Evolutionary conservation across 2,888 invertebrate genomes (phyloP), one percentile per base, ranked within the genome.

Genomic region (Epinotia demarniana): DNA sequence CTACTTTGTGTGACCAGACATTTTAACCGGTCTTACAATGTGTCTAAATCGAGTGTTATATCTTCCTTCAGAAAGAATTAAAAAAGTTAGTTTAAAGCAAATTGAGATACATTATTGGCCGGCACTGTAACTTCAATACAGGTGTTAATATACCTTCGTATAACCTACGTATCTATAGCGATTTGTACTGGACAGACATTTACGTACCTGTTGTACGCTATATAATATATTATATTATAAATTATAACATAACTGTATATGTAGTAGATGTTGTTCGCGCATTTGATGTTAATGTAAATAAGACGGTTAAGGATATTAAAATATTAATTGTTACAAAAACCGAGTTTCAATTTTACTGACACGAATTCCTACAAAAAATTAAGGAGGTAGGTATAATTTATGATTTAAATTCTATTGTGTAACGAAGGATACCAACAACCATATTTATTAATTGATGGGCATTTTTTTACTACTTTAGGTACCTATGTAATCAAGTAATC

Each of bases 281-380:
- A 85, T 88, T 90, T 85, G 83, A 89, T 91, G 92, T 92, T 90
- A 87, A 86, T 93, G 92, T 93, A 92, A 82, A 92, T 92, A 92
- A 89, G 89, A 90, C 87, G 85, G 90, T 90, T 92, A 90, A 89
- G 89, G 87, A 90, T 88, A 90, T 90, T 84, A 84, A 82, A 85
- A 86, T 85, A 86, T 89, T 88, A 88, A 92, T 88, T 90, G 92
- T 87, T 89, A 90, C 87, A 92, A 92, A 77, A 63, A 67, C 33
- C 62, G 60, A 33, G 75, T 75, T 75, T 75, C 19, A 53, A n/a
- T 73, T 62, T 57, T n/a, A 3, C 8, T 33, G n/a, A 46, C 12
- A 1, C 53, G 53, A 53, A 4, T 53, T 6, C 53, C 46, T 46
- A 13, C 8, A 33, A 33, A 33, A 33, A 4, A 33, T 33, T 33